A percentile compares a stretch with the other conserved stretches of the same genome.
These are phyloP conservation scores for Edolisoma coerulescens DNA, from an alignment of 2,113 vertebrate species.

Conservation along the genomic window DNA sequence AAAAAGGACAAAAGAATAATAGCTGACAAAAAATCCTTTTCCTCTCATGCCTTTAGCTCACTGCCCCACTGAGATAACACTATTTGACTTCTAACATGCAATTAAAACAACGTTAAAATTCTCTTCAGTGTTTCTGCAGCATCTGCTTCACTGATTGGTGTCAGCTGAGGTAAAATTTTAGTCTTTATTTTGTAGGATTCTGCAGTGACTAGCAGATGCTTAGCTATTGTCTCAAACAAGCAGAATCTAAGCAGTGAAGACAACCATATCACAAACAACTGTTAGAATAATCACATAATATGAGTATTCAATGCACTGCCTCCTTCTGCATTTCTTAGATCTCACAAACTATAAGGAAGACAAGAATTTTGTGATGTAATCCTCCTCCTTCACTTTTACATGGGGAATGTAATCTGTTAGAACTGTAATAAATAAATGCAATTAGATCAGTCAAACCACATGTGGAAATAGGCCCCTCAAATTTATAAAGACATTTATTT, in stretches of 20 bases:
- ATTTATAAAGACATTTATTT: not conserved
- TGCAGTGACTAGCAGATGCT: conserved; percentile 34
- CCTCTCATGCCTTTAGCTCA: not conserved
- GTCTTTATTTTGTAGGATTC: not conserved
- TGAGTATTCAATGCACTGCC: not conserved
- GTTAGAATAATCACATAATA: not conserved
- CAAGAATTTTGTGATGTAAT: not conserved
- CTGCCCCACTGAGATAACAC: not conserved
- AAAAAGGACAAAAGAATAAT: not conserved
- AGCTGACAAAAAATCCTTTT: not conserved
- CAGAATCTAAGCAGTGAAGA: not conserved
- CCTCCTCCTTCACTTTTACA: not conserved
- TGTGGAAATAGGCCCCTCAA: not conserved
- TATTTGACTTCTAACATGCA: not conserved
- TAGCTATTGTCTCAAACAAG: conserved; percentile 16
- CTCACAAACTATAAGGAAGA: not conserved
- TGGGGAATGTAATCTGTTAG: not conserved
- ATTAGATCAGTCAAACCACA: not conserved
- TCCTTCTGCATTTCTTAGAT: not conserved
- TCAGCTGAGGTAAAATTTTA: conserved; percentile 32
- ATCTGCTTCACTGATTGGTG: conserved; percentile 40
- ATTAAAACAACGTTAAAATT: not conserved
- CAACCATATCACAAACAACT: conserved; percentile 25
- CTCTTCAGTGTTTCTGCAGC: not conserved
- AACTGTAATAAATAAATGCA: not conserved